phyloP scores from a whole-genome alignment of 1,140 invertebrate genomes.

The Streblospio benedicti region DNA sequence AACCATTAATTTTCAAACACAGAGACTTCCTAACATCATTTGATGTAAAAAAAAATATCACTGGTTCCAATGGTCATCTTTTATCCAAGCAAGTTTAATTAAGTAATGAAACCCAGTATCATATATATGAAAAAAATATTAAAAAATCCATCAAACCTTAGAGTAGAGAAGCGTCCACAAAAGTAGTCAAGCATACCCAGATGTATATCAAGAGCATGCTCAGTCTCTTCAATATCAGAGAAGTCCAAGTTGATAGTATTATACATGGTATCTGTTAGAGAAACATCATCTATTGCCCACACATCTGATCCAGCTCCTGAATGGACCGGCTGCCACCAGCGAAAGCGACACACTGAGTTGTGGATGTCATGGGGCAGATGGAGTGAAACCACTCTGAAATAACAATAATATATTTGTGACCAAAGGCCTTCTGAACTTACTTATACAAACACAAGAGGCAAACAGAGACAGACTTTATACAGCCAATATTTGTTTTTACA shows the following conservation, averaged over 20 bases:
- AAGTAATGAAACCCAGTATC: too few species aligned
- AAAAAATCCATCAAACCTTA: slow-evolving; percentile 27
- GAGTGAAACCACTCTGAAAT: slow-evolving; percentile 36
- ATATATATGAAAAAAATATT: too few species aligned
- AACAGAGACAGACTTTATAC: not conserved
- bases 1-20: too few species aligned
- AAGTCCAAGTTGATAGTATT: slow-evolving; percentile 45
- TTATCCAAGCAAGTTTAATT: too few species aligned
- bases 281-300: slow-evolving; percentile 49
- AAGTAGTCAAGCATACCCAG: slow-evolving; percentile 38
- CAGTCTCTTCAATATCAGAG: slow-evolving; percentile 29
- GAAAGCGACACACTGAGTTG: slow-evolving; percentile 39
- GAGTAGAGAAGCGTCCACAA: slow-evolving; percentile 31
- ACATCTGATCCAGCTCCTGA: slow-evolving; percentile 46
- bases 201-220: slow-evolving; percentile 28
- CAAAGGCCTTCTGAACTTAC: not conserved
- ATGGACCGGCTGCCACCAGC: slow-evolving; percentile 46
- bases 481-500: not conserved
- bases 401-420: slow-evolving; percentile 6
- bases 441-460: not conserved
- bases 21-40: too few species aligned
- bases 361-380: slow-evolving; percentile 31
- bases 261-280: slow-evolving; percentile 36
- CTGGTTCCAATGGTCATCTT: too few species aligned
- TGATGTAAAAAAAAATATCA: too few species aligned